A percentile compares a stretch with the other conserved stretches of the same genome.
Conservation (phyloP, 1,140 invertebrate species). For the Callitettix versicolor region DNA sequence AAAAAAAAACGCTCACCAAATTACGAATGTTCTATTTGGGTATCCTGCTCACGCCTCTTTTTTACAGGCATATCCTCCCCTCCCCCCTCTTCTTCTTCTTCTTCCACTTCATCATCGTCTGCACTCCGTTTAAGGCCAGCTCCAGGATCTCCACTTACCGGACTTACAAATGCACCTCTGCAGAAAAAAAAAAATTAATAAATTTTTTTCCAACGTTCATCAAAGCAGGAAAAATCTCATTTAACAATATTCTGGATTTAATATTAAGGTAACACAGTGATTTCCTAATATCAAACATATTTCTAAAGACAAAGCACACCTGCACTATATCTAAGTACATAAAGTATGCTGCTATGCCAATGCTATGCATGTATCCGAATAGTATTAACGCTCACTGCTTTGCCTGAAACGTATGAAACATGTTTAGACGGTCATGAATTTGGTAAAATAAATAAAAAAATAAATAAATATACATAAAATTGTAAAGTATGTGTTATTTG, state of each 20-base stretch:
- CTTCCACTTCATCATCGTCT: not conserved
- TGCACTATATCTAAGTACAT: too few relatives aligned
- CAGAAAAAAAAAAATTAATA: not conserved
- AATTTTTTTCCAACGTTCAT: too few relatives aligned
- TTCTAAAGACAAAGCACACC: not conserved
- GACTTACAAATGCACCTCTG: conserved; percentile 10
- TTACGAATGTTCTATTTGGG: conserved; percentile 16
- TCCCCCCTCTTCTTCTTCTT: not conserved
- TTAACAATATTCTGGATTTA: not conserved
- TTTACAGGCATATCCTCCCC: not conserved
- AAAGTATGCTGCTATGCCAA: not conserved
- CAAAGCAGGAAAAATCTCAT: not conserved
- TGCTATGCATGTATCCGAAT: not conserved
- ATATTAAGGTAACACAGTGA: not conserved
- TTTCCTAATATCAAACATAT: not conserved
- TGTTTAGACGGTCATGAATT: too few relatives aligned
- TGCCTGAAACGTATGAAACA: too few relatives aligned
- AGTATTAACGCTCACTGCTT: too few relatives aligned
- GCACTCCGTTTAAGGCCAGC: not conserved
- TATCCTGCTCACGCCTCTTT: conserved; percentile 6
- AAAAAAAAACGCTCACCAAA: not conserved
- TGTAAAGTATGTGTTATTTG: too few relatives aligned
- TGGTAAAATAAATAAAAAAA: too few relatives aligned
- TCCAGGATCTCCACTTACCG: not conserved
- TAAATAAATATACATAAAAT: too few relatives aligned